A percentile compares a stretch with the other conserved stretches of the same genome.
Evolutionary conservation across 2,888 invertebrate genomes (phyloP).

Genomic region (Athalia circularis): DNA sequence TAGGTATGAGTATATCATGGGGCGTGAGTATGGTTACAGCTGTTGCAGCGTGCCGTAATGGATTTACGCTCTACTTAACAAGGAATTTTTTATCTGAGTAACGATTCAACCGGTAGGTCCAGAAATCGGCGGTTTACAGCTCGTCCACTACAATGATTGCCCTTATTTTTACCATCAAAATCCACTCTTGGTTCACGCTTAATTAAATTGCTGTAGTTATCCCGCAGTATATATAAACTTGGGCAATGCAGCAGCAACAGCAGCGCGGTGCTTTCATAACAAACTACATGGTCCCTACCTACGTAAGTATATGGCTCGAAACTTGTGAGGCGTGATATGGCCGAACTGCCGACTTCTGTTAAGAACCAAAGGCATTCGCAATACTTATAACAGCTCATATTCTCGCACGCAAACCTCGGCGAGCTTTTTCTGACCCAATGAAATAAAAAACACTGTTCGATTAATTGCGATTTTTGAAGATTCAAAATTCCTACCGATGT

Average conservation of each 20-base stretch:
- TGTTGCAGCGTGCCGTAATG: constrained; percentile 37
- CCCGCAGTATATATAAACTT: constrained; percentile 20
- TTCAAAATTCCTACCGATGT: too few species aligned
- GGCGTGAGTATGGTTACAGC: neutral
- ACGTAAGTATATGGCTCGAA: neutral
- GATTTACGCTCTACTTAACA: constrained; percentile 47
- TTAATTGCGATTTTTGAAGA: too few species aligned
- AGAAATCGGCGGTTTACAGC: neutral
- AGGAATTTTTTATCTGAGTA: constrained; percentile 29
- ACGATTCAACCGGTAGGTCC: constrained; percentile 29
- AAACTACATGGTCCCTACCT: neutral
- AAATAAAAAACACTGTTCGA: too few species aligned
- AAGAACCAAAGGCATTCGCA: neutral
- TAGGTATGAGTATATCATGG: constrained; percentile 18
- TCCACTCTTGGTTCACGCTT: constrained; percentile 25
- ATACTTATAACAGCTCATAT: neutral
- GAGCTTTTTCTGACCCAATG: too few species aligned
- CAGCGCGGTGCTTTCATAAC: neutral
- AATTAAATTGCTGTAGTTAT: constrained; percentile 42
- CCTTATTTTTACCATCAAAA: constrained; percentile 30
- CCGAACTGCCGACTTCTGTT: constrained; percentile 2
- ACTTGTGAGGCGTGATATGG: constrained; percentile 19
- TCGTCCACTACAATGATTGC: constrained; percentile 18
- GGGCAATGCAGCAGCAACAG: neutral
- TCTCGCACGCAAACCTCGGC: too few species aligned